Percentiles rank a stretch among this genome's conserved stretches.
phyloP scores from a whole-genome alignment of 2,113 vertebrate species.

The Ia io region DNA sequence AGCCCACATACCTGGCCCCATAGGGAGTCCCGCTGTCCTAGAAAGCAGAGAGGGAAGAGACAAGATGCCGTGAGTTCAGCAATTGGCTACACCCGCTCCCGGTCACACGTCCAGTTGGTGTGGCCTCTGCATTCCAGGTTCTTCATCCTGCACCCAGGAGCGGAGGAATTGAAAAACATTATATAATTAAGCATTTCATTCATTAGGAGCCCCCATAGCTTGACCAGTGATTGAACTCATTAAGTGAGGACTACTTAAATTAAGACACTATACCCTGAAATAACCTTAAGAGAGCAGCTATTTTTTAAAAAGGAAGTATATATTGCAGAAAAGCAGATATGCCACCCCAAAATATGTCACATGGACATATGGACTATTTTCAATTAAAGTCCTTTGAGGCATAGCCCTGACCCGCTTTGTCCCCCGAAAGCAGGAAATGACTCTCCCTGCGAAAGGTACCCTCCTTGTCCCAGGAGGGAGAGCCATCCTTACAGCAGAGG shows the following conservation, averaged over 20 bases:
- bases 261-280: not conserved
- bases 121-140: not conserved
- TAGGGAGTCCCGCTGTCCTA: constrained; percentile 88
- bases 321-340: not conserved
- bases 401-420: not conserved
- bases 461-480: not conserved
- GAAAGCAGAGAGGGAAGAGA: not conserved
- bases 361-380: not conserved
- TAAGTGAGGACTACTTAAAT: not conserved
- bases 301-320: not conserved
- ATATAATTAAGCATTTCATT: not conserved
- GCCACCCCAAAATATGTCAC: not conserved
- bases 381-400: not conserved
- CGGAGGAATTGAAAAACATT: not conserved
- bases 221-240: not conserved
- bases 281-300: not conserved
- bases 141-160: not conserved
- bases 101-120: not conserved
- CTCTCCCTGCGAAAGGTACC: not conserved
- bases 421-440: not conserved
- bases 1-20: constrained; percentile 94
- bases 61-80: not conserved
- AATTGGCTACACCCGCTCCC: not conserved
- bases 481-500: not conserved
- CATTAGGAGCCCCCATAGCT: not conserved